Conservation (phyloP, 2,888 invertebrate genomes). For the Eilema caniola region DNA sequence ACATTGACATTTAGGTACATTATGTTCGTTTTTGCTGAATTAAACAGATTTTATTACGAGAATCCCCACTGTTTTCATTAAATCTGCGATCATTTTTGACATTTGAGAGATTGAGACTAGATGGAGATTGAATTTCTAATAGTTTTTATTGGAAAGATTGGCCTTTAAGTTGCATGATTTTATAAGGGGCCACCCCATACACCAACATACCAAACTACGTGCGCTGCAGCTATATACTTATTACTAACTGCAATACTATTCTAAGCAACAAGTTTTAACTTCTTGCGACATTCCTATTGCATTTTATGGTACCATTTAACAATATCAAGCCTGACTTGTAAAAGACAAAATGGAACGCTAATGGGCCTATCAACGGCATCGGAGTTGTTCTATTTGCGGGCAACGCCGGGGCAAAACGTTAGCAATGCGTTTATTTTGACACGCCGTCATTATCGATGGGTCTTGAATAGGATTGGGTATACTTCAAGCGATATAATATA, state of each 20-base stretch:
- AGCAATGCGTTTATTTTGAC: slow-evolving; percentile 49
- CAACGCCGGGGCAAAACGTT: slow-evolving; percentile 31
- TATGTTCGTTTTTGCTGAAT: no score
- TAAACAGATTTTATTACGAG: no score
- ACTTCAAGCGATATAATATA: slow-evolving; percentile 6
- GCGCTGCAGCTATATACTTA: no score
- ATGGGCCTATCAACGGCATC: slow-evolving; percentile 47
- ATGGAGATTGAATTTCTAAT: no score
- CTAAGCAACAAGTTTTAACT: background rate
- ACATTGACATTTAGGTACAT: no score
- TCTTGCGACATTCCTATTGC: slow-evolving; percentile 12
- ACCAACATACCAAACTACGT: no score
- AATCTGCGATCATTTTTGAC: no score
- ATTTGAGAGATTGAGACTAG: no score
- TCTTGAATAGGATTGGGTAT: background rate
- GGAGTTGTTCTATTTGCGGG: slow-evolving; percentile 50
- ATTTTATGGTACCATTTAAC: slow-evolving; percentile 31
- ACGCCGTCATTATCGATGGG: slow-evolving; percentile 46
- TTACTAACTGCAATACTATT: background rate
- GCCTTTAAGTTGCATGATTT: no score
- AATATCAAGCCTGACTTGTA: slow-evolving; percentile 26
- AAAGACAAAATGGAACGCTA: slow-evolving; percentile 40
- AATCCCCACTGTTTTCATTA: no score
- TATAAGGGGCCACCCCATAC: no score
- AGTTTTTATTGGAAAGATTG: no score